Conservation (phyloP, 2,888 invertebrate genomes). For the Caenorhabditis imperialis region DNA sequence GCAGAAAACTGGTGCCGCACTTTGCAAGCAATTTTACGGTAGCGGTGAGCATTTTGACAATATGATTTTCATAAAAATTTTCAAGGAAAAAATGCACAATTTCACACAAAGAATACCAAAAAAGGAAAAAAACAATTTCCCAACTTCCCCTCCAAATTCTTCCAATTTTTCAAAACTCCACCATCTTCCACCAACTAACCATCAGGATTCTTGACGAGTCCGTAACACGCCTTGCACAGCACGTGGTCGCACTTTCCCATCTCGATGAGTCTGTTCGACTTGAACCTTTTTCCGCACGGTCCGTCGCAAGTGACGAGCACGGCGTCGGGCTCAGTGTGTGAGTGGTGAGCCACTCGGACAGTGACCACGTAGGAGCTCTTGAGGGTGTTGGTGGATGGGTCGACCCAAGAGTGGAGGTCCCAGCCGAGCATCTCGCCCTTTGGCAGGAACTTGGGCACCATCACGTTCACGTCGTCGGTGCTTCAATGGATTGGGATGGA, state of each 20-base stretch:
- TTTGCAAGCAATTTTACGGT: no score
- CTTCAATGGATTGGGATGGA: slow-evolving; percentile 14
- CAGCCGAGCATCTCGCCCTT: slow-evolving; percentile 38
- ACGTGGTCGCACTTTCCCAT: slow-evolving; percentile 53
- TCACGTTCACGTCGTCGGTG: slow-evolving; percentile 3
- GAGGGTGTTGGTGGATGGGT: slow-evolving; percentile 27
- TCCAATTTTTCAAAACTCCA: no score
- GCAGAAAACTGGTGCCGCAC: no score
- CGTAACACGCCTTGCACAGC: slow-evolving; percentile 55
- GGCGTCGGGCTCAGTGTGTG: neutral
- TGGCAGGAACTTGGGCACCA: slow-evolving; percentile 39
- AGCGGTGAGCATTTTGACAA: no score
- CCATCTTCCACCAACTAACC: no score
- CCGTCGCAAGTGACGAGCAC: slow-evolving; percentile 38
- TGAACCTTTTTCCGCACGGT: slow-evolving; percentile 23
- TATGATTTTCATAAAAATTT: neutral
- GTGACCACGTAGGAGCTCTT: slow-evolving; percentile 39
- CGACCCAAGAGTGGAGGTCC: slow-evolving; percentile 17
- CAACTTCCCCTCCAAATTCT: no score
- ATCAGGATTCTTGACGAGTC: slow-evolving; percentile 47
- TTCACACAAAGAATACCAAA: no score
- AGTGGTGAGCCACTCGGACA: slow-evolving; percentile 13
- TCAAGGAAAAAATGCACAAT: neutral
- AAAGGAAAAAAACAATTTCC: no score
- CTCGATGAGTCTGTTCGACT: slow-evolving; percentile 18